These are phyloP conservation scores for Quadroppia sp. DNA, from an alignment of 2,888 invertebrate species.

Conservation along the genomic window DNA sequence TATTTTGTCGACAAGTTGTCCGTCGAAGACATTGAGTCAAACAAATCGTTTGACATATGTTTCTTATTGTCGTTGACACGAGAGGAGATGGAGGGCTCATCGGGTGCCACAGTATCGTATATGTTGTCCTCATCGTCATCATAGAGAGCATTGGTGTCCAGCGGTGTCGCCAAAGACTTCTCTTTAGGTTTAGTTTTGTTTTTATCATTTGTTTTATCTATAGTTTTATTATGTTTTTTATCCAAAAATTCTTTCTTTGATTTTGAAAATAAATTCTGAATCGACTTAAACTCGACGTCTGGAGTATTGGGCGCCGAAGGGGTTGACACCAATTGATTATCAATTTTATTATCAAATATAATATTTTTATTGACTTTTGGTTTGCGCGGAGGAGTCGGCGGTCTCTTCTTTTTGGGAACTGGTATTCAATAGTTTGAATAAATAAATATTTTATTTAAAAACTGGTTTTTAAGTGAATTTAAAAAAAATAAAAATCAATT, in stretches of 20 bases:
- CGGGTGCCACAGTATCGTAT: conserved; percentile 59
- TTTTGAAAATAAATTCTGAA: conserved; percentile 5
- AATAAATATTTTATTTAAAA: background rate
- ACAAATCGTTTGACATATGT: background rate
- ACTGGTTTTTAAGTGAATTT: background rate
- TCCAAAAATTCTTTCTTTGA: background rate
- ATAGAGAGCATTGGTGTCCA: conserved; percentile 12
- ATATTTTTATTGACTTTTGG: conserved; percentile 41
- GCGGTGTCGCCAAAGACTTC: background rate
- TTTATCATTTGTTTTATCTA: background rate
- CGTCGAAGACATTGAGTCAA: background rate
- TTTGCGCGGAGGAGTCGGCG: conserved; percentile 44
- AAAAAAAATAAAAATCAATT: background rate
- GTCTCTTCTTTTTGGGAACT: conserved; percentile 41
- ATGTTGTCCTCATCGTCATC: conserved; percentile 49
- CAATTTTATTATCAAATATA: conserved; percentile 19
- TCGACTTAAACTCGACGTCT: background rate
- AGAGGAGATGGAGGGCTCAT: conserved; percentile 53
- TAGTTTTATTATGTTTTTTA: background rate
- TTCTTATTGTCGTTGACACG: background rate
- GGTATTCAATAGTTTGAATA: background rate
- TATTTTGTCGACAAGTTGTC: conserved; percentile 27
- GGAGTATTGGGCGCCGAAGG: conserved; percentile 15
- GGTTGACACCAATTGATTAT: background rate
- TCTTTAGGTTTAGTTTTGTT: background rate